These are phyloP conservation scores for Orchesella cincta DNA, from an alignment of 1,140 invertebrate genomes.

Conservation along the genomic window DNA sequence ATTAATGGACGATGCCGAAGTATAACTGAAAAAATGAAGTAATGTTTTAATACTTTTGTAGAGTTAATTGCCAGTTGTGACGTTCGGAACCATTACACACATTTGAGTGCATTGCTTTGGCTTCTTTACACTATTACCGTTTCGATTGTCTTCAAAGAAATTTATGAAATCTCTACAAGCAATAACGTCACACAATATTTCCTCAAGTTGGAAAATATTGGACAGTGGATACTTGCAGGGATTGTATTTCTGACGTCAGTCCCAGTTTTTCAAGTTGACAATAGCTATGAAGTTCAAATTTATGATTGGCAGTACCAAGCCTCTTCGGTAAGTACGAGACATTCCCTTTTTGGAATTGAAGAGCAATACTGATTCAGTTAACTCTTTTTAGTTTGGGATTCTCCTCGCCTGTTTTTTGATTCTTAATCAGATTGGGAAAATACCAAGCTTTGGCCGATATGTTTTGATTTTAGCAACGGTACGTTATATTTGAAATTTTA, in stretches of 20 bases:
- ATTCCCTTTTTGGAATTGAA: neutral
- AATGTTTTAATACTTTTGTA: too few relatives aligned
- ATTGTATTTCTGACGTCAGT: conserved; percentile 1
- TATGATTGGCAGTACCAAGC: conserved; percentile 41
- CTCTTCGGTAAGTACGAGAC: conserved; percentile 35
- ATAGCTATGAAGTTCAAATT: neutral
- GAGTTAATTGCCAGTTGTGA: too few relatives aligned
- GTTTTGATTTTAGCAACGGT: conserved; percentile 43
- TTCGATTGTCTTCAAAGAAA: conserved; percentile 37
- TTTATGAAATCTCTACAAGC: conserved; percentile 37
- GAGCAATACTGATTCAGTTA: too few relatives aligned
- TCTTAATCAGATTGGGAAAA: conserved; percentile 45
- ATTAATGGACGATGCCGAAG: too few relatives aligned
- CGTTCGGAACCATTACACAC: too few relatives aligned
- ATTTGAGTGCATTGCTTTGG: too few relatives aligned
- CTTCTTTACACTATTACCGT: too few relatives aligned
- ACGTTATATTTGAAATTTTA: neutral
- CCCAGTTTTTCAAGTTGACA: conserved; percentile 17
- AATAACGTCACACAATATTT: conserved; percentile 32
- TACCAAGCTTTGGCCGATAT: conserved; percentile 41
- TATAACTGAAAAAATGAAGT: too few relatives aligned
- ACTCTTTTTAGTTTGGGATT: conserved; percentile 35
- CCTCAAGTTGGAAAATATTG: conserved; percentile 37
- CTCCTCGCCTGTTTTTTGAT: conserved; percentile 44
- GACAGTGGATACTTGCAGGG: conserved; percentile 36